A percentile compares a stretch with the other conserved stretches of the same genome.
These are phyloP conservation scores for Tetanocera ferruginea DNA, from an alignment of 2,888 invertebrate genomes.

Conservation along the genomic window DNA sequence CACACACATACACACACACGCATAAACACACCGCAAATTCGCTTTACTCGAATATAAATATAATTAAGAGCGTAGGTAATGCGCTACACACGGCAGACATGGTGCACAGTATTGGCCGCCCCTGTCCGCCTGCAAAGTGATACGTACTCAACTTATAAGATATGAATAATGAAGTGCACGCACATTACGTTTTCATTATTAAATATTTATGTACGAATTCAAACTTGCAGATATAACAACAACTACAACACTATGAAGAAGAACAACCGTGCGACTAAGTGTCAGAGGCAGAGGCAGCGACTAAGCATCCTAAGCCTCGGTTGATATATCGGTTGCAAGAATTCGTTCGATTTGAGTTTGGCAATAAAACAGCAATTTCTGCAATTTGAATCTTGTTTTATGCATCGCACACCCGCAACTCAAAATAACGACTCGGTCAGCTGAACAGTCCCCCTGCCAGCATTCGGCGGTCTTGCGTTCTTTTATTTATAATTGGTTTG, in stretches of 20 bases:
- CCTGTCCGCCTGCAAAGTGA: constrained; percentile 9
- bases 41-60: constrained; percentile 35
- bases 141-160: constrained; percentile 33
- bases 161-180: constrained; percentile 63
- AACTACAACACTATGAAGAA: constrained; percentile 9
- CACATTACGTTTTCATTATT: constrained; percentile 48
- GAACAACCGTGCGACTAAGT: neutral
- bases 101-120: neutral
- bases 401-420: neutral
- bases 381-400: constrained; percentile 35
- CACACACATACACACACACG: neutral
- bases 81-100: constrained; percentile 24
- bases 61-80: constrained; percentile 56
- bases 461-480: constrained; percentile 43
- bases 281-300: neutral
- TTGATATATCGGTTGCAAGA: neutral
- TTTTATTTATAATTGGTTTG: constrained; percentile 67
- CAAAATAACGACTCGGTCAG: neutral
- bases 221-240: constrained; percentile 31
- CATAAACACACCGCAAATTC: neutral
- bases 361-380: neutral
- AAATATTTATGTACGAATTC: constrained; percentile 23
- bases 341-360: neutral
- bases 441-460: too few relatives aligned
- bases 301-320: neutral